Evolutionary conservation across 2,888 invertebrate species (phyloP), one percentile per base, ranked within the genome.

Genomic region (Helleia helle): DNA sequence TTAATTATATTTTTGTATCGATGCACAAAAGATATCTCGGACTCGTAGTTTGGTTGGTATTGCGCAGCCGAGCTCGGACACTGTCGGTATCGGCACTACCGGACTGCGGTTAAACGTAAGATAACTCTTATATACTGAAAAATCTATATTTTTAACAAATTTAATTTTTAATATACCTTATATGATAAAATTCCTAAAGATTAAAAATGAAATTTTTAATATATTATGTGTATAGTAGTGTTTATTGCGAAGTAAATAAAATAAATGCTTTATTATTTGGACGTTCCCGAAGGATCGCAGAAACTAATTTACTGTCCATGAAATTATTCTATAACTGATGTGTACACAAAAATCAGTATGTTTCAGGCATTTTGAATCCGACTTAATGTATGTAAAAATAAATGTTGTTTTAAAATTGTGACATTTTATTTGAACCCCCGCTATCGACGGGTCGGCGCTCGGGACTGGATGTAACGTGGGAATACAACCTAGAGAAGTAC

Each of bases 311-410:
- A 76, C 71, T 79, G 79, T 84, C 81, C 80, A 75, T 70, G 59
- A 75, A 79, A 72, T 71, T 72, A 70, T 61, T 73, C 68, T 75
- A 62, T 70, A 73, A 77, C 81, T 81, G 81, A 81, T 81, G 74
- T 83, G 77, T 83, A 81, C 77, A 73, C 76, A 73, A 65, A 77
- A 65, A 80, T 81, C 80, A 81, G 81, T 81, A 77, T 75, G 79
- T 81, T 83, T 83, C 83, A 77, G 75, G 71, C 79, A 77, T 83
- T 84, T 84, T 81, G 80, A 84, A 84, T 84, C 83, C 75, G 83
- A 84, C 79, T 81, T 81, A 81, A 83, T 84, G 81, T 84, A 83
- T 84, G 83, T 83, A 84, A 83, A 83, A 84, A 84, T 84, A 84
- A 84, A 84, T 84, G 84, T 84, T 84, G 83, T 84, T 84, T 84